Percentiles rank a stretch among this genome's conserved stretches.
Evolutionary conservation across 2,888 invertebrate genomes (phyloP).

Genomic region (Tetanocera ferruginea): DNA sequence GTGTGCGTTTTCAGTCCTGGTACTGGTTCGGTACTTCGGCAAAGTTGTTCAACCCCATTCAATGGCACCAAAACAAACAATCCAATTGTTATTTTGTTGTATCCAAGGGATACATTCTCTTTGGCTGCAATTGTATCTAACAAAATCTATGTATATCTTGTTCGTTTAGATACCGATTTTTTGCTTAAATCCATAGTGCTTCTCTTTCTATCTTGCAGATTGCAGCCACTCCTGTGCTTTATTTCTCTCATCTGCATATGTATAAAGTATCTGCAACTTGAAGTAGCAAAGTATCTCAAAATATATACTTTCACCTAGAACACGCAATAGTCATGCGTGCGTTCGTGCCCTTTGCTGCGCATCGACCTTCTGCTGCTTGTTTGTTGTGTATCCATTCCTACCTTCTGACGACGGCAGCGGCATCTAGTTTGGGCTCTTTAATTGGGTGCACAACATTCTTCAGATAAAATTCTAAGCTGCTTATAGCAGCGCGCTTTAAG

Average conservation of each 20-base stretch:
- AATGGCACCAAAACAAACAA: neutral
- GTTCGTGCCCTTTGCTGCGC: conserved; percentile 10
- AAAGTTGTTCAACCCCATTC: neutral
- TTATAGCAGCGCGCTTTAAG: no score
- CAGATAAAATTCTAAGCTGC: no score
- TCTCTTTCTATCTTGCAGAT: conserved; percentile 35
- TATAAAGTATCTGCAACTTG: conserved; percentile 9
- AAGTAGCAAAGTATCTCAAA: neutral
- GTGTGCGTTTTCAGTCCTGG: neutral
- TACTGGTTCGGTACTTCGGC: neutral
- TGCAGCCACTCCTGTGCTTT: conserved; percentile 20
- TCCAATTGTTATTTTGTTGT: conserved; percentile 11
- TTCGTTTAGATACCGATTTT: conserved; percentile 1
- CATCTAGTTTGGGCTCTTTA: no score
- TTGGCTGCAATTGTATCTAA: neutral
- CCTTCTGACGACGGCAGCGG: no score
- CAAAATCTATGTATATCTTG: neutral
- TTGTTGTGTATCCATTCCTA: no score
- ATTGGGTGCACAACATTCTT: no score
- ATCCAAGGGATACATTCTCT: conserved; percentile 34
- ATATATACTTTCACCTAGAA: conserved; percentile 18
- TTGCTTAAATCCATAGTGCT: conserved; percentile 1
- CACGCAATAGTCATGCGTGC: conserved; percentile 41
- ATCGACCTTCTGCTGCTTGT: neutral
- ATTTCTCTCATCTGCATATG: conserved; percentile 19